Evolutionary conservation across 2,888 invertebrate genomes (phyloP).

Genomic region (Cetonia aurata): DNA sequence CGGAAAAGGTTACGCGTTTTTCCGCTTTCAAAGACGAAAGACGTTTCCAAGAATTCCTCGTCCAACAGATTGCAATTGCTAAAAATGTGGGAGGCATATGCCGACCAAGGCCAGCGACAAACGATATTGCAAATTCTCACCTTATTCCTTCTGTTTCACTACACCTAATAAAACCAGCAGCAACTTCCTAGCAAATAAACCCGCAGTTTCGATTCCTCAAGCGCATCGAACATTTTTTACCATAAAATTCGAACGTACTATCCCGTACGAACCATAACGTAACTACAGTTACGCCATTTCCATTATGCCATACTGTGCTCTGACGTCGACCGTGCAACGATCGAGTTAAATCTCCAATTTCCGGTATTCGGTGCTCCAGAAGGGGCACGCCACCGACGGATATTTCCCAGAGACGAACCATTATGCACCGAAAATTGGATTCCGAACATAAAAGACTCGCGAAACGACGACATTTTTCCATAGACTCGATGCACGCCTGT

Average conservation of each 20-base stretch:
- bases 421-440: slow-evolving; percentile 7
- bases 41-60: too few relatives aligned
- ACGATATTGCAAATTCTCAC: too few relatives aligned
- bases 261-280: not conserved
- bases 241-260: not conserved
- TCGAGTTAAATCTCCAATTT: slow-evolving; percentile 1
- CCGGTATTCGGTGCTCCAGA: not conserved
- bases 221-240: not conserved
- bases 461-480: not conserved
- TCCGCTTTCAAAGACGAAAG: too few relatives aligned
- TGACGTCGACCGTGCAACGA: not conserved
- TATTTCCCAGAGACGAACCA: not conserved
- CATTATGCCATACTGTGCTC: not conserved
- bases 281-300: not conserved
- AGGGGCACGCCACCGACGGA: not conserved
- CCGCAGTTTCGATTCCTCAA: too few relatives aligned
- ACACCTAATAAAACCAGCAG: too few relatives aligned
- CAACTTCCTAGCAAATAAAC: too few relatives aligned
- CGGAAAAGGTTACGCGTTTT: too few relatives aligned
- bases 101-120: too few relatives aligned
- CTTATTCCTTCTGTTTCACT: too few relatives aligned
- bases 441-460: not conserved
- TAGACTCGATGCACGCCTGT: not conserved
- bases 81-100: too few relatives aligned
- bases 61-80: too few relatives aligned